Percentiles rank a stretch among this genome's conserved stretches.
phyloP scores from a whole-genome alignment of 2,888 invertebrate genomes.

The Ormyrus labotus region DNA sequence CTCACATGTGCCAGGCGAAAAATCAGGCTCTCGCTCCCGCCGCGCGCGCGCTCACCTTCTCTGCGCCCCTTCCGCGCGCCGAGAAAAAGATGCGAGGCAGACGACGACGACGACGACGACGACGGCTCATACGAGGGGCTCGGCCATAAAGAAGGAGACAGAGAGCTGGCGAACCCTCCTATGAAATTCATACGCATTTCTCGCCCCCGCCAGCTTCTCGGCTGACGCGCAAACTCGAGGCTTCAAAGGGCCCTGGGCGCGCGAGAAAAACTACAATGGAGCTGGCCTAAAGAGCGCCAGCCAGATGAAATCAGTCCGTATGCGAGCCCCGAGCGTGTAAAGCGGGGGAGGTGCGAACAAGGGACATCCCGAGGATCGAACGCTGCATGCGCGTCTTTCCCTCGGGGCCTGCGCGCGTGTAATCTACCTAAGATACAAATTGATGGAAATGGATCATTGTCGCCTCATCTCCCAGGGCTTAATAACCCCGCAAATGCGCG shows the following conservation, averaged over 20 bases:
- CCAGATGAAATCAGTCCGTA: constrained; percentile 38
- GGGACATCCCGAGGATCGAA: constrained; percentile 5
- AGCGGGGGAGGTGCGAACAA: constrained; percentile 13
- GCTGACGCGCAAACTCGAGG: constrained; percentile 59
- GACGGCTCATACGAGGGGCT: constrained; percentile 58
- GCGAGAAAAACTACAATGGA: constrained; percentile 38
- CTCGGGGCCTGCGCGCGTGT: background rate
- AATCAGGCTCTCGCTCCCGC: constrained; percentile 35
- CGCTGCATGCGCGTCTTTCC: background rate
- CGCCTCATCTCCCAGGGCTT: constrained; percentile 1
- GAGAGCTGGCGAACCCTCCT: constrained; percentile 61
- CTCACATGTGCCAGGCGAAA: constrained; percentile 3
- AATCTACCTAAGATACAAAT: constrained; percentile 10
- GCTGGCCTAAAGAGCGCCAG: constrained; percentile 40
- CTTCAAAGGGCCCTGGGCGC: constrained; percentile 64
- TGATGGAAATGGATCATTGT: constrained; percentile 45
- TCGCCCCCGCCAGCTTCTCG: constrained; percentile 57
- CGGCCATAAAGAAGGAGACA: constrained; percentile 17
- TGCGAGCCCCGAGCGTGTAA: background rate
- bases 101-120: constrained; percentile 35
- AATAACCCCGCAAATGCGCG: constrained; percentile 26
- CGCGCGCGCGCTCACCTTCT: background rate
- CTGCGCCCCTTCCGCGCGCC: background rate
- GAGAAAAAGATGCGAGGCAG: constrained; percentile 30
- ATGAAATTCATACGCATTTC: constrained; percentile 70